Percentiles rank a stretch among this genome's conserved stretches.
These are phyloP conservation scores for Lates calcarifer DNA, from an alignment of 2,113 vertebrate genomes.

Conservation along the genomic window DNA sequence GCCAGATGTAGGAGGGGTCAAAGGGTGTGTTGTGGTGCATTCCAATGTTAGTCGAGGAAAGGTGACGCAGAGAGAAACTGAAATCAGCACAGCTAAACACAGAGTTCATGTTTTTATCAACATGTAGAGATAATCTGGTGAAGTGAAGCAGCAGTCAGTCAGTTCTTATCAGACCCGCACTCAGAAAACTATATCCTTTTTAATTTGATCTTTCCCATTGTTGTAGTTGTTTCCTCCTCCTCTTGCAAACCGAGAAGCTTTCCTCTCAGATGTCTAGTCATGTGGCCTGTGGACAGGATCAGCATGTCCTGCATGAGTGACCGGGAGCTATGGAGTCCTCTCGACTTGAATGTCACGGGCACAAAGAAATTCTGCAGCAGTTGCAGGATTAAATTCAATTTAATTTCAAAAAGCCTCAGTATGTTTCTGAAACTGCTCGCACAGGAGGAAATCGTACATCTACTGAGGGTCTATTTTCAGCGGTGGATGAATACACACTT, in stretches of 20 bases:
- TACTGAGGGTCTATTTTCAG: no score
- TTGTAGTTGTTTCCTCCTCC: background rate
- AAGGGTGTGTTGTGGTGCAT: slow-evolving; percentile 41
- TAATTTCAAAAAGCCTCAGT: no score
- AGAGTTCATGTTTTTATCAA: background rate
- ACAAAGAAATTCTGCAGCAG: background rate
- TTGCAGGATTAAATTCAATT: no score
- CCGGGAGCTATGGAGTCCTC: slow-evolving; percentile 3
- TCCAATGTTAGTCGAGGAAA: slow-evolving; percentile 12
- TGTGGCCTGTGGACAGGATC: slow-evolving; percentile 10
- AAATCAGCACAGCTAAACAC: background rate
- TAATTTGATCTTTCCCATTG: background rate
- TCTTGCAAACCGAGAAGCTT: background rate
- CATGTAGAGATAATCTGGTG: background rate
- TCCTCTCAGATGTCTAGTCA: background rate
- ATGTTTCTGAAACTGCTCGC: no score
- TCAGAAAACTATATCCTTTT: background rate
- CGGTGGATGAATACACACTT: no score
- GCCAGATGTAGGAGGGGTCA: slow-evolving; percentile 19
- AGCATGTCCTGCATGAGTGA: slow-evolving; percentile 10
- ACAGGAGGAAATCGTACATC: no score
- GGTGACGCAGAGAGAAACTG: background rate
- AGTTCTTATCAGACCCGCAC: background rate
- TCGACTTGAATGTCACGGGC: background rate
- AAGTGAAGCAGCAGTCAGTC: background rate